Evolutionary conservation across 2,797 vertebrate genomes (phyloP), one percentile per base, ranked within the genome.

Genomic region (Phataginus tricuspis): DNA sequence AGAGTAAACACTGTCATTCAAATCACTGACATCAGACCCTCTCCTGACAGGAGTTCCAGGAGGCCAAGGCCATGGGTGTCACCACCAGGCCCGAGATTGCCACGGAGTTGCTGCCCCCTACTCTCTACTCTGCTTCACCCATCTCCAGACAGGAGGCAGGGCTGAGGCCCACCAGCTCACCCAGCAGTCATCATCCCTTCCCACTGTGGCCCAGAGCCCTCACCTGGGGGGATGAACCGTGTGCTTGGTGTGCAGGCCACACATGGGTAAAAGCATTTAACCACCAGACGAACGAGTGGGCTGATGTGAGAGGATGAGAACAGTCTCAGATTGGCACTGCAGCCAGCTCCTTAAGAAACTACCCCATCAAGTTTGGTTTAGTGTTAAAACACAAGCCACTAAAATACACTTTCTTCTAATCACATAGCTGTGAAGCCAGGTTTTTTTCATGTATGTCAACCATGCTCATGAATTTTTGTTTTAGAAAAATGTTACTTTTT

Each of bases 191-290:
- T 51, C 83, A n/a, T 27, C 55, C 64, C 27, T 5, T 14, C 45
- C 21, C 14, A 42, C 34, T 9, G 1, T 59, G 27, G 34, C 59
- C n/a, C 45, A 45, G 45, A 45, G 45, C 45, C 45, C 45, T 11
- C 45, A 45, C 45, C 53, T 55, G 53, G 53, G 53, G 19, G 53
- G 53, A 21, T 21, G 53, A 4, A 21, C 19, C n/a, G 0, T 9
- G 51, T 4, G 5, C 34, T 2, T 7, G 7, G 9, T n/a, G 29
- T 23, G 8, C 51, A 72, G 68, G 23, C 37, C 21, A 12, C 18
- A 7, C 1, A 0, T 0, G 27, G 55, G 21, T n/a, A 9, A 18
- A 49, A 37, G 68, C 19, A 0, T 9, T 27, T 7, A 34, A 49
- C 31, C 37, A 5, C 25, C 2, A 8, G n/a, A 18, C 31, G 19